Percentiles rank a stretch among this genome's conserved stretches.
Conservation (phyloP, 1,140 invertebrate genomes). For the Cephus cinctus region DNA sequence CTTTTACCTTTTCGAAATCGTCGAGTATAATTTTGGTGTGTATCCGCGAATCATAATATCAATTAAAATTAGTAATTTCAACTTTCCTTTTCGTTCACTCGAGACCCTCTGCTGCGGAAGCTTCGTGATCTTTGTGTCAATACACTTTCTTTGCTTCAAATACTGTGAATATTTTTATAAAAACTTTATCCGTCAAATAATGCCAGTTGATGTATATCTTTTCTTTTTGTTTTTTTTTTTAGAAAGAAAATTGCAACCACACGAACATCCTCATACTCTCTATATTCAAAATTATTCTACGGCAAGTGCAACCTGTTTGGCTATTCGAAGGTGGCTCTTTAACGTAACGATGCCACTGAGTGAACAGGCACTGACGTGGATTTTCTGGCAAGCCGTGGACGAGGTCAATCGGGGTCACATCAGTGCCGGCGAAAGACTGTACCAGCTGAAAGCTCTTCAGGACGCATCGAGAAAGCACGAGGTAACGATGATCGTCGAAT, state of each 20-base stretch:
- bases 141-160: too few relatives aligned
- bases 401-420: constrained; percentile 93
- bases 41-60: constrained; percentile 21
- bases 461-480: constrained; percentile 84
- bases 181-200: too few relatives aligned
- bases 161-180: constrained; percentile 4
- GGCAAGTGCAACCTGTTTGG: constrained; percentile 95
- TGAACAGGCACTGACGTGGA: constrained; percentile 70
- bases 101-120: too few relatives aligned
- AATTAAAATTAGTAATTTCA: not conserved
- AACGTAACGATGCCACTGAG: constrained; percentile 61
- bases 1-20: constrained; percentile 98
- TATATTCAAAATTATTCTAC: constrained; percentile 99
- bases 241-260: constrained; percentile 92
- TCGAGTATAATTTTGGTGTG: constrained; percentile 93
- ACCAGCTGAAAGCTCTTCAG: constrained; percentile 93
- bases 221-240: constrained; percentile 42
- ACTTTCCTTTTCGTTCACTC: not conserved
- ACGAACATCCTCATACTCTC: constrained; percentile 94
- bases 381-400: constrained; percentile 86
- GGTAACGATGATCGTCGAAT: constrained; percentile 43
- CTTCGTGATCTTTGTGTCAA: too few relatives aligned
- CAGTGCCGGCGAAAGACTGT: constrained; percentile 83
- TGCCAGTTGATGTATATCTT: too few relatives aligned
- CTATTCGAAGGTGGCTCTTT: constrained; percentile 93